These are phyloP conservation scores for Melitaea athalia DNA, from an alignment of 2,888 invertebrate genomes.

Conservation along the genomic window DNA sequence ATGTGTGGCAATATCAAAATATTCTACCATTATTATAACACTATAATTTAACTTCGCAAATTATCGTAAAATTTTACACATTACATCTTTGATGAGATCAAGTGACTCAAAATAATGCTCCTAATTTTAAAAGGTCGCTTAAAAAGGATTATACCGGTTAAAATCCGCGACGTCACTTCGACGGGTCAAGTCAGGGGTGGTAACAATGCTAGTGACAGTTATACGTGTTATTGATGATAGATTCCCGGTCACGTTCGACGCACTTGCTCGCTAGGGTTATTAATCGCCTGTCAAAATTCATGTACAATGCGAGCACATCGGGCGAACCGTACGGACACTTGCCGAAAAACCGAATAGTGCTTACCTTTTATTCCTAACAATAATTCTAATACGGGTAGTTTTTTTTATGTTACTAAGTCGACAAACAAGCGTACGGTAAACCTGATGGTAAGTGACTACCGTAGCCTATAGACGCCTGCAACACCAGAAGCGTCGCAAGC, in stretches of 20 bases:
- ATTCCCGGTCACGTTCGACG: slow-evolving; percentile 42
- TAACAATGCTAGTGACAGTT: slow-evolving; percentile 37
- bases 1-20: too few species aligned
- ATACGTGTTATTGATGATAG: slow-evolving; percentile 40
- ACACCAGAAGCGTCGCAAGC: too few species aligned
- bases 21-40: too few species aligned
- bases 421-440: too few species aligned
- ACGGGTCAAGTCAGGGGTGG: slow-evolving; percentile 33
- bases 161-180: slow-evolving; percentile 20
- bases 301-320: slow-evolving; percentile 9
- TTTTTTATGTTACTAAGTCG: too few species aligned
- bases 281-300: slow-evolving; percentile 35
- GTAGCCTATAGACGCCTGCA: too few species aligned
- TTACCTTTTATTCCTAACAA: neutral
- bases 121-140: neutral
- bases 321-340: neutral
- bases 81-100: neutral
- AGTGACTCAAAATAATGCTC: neutral
- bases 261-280: slow-evolving; percentile 41
- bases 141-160: slow-evolving; percentile 16
- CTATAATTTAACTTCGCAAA: too few species aligned
- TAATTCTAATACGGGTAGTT: neutral
- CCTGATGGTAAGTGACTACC: too few species aligned
- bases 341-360: neutral
- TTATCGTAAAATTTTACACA: too few species aligned